Evolutionary conservation across 2,888 invertebrate genomes (phyloP).

Genomic region (Volucella zonaria): DNA sequence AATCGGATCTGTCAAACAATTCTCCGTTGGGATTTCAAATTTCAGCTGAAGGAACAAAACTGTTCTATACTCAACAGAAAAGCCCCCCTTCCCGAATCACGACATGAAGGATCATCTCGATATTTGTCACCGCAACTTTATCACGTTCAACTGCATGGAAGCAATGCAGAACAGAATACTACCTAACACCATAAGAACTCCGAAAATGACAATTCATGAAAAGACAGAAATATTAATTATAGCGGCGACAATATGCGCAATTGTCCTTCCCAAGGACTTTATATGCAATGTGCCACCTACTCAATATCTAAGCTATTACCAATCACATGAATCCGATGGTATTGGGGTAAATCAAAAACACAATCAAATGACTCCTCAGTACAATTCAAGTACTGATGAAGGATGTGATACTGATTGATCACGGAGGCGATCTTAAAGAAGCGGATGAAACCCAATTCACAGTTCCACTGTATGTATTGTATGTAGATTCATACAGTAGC

Average conservation of each 20-base stretch:
- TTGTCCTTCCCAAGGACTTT: conserved; percentile 85
- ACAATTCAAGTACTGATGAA: conserved; percentile 95
- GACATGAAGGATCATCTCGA: conserved; percentile 58
- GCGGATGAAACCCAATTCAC: conserved; percentile 83
- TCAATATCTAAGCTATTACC: conserved; percentile 74
- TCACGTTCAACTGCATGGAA: conserved; percentile 72
- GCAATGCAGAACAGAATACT: conserved; percentile 57
- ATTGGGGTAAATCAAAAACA: conserved; percentile 74
- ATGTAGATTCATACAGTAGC: conserved; percentile 88
- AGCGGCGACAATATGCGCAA: conserved; percentile 67
- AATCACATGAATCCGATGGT: conserved; percentile 73
- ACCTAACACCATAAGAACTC: conserved; percentile 64
- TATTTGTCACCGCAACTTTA: conserved; percentile 68
- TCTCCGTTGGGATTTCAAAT: conserved; percentile 83
- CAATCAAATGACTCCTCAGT: conserved; percentile 88
- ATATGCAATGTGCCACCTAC: conserved; percentile 85
- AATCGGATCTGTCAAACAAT: conserved; percentile 85
- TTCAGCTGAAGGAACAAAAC: conserved; percentile 89
- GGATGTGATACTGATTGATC: conserved; percentile 95
- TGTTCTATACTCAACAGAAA: conserved; percentile 90
- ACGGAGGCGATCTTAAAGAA: conserved; percentile 83
- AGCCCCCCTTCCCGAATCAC: conserved; percentile 84
- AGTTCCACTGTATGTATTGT: conserved; percentile 84
- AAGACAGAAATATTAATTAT: conserved; percentile 70
- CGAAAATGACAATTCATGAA: conserved; percentile 68